Evolutionary conservation across 2,113 vertebrate genomes (phyloP), one percentile per base, ranked within the genome.

Genomic region (Cynoglossus semilaevis): DNA sequence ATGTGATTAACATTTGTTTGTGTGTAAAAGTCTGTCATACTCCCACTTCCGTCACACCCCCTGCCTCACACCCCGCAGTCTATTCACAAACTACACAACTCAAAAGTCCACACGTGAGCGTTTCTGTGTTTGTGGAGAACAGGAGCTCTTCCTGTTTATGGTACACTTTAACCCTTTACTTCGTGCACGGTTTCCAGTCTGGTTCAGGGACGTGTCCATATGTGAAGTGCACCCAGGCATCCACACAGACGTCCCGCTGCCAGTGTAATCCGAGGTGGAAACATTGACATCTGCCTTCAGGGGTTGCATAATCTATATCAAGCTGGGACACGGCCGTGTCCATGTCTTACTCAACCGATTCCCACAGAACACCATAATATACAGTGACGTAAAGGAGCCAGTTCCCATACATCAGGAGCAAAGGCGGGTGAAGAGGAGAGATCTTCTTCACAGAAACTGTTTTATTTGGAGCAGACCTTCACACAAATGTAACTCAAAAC

Each of bases 51-150:
- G 63, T 76, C 53, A 68, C 18, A 62, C 70, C 41, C 56, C 60
- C 22, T 29, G n/a, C 22, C 2, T 4, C 22, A 29, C 22, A 29
- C 22, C 3, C 22, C 22, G 6, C 22, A 29, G 53, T 74, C 67
- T 67, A 87, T 83, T 84, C 63, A 77, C 73, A 76, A 67, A 80
- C 67, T 15, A 61, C 66, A 81, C 67, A 79, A 65, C 72, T 73
- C 46, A 52, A 57, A n/a, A 51, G 52, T 38, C 74, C 2, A 34
- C 54, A 42, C 10, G 40, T 16, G 47, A 50, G 10, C 45, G 53
- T 40, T 9, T 62, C 54, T 65, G 70, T 58, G 63, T 76, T 79
- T 61, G 46, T 15, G 15, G 41, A 58, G 52, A 37, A 38, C 29
- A 42, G 52, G 16, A 57, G 53, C 18, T 19, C 48, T 14, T 58